Evolutionary conservation across 2,113 vertebrate genomes (phyloP).

Genomic region (Tachysurus fulvidraco): DNA sequence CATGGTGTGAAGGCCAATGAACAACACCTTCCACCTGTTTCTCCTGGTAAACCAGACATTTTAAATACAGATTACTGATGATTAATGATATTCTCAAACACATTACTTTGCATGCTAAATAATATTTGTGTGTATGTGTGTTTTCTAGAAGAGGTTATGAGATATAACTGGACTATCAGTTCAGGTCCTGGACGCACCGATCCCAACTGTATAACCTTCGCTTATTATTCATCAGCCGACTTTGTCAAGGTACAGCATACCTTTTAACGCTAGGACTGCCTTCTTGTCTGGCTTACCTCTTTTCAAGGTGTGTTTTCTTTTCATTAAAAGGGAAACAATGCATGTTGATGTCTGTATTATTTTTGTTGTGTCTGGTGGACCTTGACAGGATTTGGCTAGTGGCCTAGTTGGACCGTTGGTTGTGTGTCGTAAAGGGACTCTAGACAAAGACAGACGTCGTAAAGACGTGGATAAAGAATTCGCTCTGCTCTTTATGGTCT

Average conservation of each 20-base stretch:
- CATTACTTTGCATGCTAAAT: neutral
- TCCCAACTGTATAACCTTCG: constrained; percentile 88
- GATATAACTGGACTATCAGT: constrained; percentile 85
- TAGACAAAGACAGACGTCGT: constrained; percentile 73
- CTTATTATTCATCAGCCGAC: constrained; percentile 85
- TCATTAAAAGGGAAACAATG: neutral
- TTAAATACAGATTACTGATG: too few relatives aligned
- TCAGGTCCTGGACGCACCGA: constrained; percentile 85
- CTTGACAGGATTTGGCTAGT: constrained; percentile 84
- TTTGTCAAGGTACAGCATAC: constrained; percentile 80
- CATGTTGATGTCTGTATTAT: constrained; percentile 25
- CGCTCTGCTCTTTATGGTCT: constrained; percentile 88
- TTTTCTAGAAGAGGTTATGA: constrained; percentile 75
- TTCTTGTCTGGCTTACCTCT: too few relatives aligned
- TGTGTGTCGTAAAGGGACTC: constrained; percentile 82
- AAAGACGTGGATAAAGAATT: constrained; percentile 85
- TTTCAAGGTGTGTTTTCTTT: neutral
- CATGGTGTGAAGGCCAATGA: constrained; percentile 80
- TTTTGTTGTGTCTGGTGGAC: constrained; percentile 47
- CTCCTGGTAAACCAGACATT: constrained; percentile 75
- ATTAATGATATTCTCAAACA: neutral
- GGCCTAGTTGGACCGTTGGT: constrained; percentile 90
- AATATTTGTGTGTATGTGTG: neutral
- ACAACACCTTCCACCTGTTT: constrained; percentile 58
- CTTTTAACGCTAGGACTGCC: neutral